A percentile compares a stretch with the other conserved stretches of the same genome.
Evolutionary conservation across 2,797 vertebrate species (phyloP).

Genomic region (Ctenopoma kingsleyae): DNA sequence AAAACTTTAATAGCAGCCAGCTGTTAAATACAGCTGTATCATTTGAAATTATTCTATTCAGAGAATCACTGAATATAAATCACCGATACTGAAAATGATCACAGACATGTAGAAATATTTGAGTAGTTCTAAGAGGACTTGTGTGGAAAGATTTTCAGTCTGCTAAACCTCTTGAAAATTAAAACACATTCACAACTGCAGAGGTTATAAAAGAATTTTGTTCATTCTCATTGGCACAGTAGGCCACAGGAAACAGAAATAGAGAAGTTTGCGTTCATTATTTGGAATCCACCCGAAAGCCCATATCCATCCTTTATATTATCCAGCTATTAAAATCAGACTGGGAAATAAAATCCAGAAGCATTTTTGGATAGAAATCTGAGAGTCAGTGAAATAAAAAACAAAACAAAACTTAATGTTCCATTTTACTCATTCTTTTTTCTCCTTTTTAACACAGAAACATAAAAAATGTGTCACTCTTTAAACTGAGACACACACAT

Average conservation of each 20-base stretch:
- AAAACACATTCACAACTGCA: conserved; percentile 54
- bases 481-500: conserved; percentile 25
- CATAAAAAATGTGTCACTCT: conserved; percentile 59
- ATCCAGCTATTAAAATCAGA: conserved; percentile 60
- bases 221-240: conserved; percentile 61
- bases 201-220: conserved; percentile 43
- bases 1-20: conserved; percentile 39
- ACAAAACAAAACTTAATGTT: conserved; percentile 17
- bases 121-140: neutral
- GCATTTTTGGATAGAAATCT: conserved; percentile 57
- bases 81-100: conserved; percentile 16
- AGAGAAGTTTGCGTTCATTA: conserved; percentile 67
- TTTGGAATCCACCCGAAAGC: conserved; percentile 61
- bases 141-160: conserved; percentile 48
- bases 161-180: conserved; percentile 59
- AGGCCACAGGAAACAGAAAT: conserved; percentile 60
- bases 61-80: conserved; percentile 5
- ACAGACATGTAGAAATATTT: neutral
- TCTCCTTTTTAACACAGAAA: conserved; percentile 7
- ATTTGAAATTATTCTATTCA: conserved; percentile 16
- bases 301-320: conserved; percentile 67
- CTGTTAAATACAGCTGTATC: conserved; percentile 40
- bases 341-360: conserved; percentile 70
- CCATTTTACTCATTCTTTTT: conserved; percentile 24
- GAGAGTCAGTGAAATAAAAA: conserved; percentile 20